A percentile compares a stretch with the other conserved stretches of the same genome.
Evolutionary conservation across 2,888 invertebrate genomes (phyloP).

Genomic region (Argyresthia albistria): DNA sequence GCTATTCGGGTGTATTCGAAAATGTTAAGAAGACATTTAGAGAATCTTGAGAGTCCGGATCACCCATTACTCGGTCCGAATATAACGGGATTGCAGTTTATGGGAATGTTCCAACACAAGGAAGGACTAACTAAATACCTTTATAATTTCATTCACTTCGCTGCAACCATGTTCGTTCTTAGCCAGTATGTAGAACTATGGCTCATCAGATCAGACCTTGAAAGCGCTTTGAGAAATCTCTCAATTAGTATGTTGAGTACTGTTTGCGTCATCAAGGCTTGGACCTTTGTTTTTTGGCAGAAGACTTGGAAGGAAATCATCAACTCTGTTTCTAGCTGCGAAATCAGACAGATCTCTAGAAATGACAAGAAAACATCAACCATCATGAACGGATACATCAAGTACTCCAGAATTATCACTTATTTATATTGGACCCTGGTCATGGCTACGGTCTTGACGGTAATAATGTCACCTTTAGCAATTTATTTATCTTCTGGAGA

Average conservation of each 20-base stretch:
- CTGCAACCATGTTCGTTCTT: slow-evolving; percentile 33
- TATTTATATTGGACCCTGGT: slow-evolving; percentile 45
- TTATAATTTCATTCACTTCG: slow-evolving; percentile 28
- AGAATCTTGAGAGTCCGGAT: neutral
- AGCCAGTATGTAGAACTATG: slow-evolving; percentile 50
- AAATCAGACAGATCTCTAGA: slow-evolving; percentile 27
- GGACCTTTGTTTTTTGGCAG: slow-evolving; percentile 41
- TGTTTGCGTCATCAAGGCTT: slow-evolving; percentile 41
- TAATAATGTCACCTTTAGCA: slow-evolving; percentile 39
- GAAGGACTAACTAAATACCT: slow-evolving; percentile 16
- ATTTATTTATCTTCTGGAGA: slow-evolving; percentile 27
- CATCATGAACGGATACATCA: slow-evolving; percentile 32
- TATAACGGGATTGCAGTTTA: slow-evolving; percentile 28
- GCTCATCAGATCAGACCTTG: slow-evolving; percentile 31
- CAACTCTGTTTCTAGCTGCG: slow-evolving; percentile 32
- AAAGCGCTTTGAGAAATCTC: slow-evolving; percentile 40
- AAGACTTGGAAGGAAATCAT: slow-evolving; percentile 35
- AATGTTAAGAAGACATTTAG: neutral
- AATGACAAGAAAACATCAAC: slow-evolving; percentile 19
- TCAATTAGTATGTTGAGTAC: slow-evolving; percentile 48
- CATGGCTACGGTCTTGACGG: slow-evolving; percentile 35
- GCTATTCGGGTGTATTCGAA: no score
- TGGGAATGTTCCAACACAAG: slow-evolving; percentile 38
- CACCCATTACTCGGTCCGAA: slow-evolving; percentile 38
- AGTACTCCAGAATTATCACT: slow-evolving; percentile 41